phyloP scores from a whole-genome alignment of 2,797 vertebrate genomes.

The Danio tinwini region DNA sequence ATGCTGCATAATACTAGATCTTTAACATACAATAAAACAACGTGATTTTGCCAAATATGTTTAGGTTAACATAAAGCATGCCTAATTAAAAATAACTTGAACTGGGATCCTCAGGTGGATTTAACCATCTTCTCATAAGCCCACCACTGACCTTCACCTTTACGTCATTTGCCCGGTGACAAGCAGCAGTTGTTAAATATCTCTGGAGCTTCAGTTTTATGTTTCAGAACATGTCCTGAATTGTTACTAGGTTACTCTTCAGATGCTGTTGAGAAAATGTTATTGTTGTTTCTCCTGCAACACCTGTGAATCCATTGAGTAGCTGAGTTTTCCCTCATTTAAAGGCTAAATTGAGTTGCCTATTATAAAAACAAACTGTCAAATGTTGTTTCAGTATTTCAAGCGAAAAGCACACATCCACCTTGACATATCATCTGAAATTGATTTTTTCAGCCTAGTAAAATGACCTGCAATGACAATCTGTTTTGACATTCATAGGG shows the following conservation, averaged over 20 bases:
- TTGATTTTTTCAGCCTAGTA: neutral
- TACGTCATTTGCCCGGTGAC: neutral
- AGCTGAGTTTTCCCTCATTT: neutral
- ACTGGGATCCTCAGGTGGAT: conserved; percentile 18
- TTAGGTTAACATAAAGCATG: neutral
- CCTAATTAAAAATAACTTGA: neutral
- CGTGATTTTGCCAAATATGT: neutral
- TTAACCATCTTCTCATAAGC: neutral
- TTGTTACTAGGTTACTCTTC: conserved; percentile 27
- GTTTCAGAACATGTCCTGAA: neutral
- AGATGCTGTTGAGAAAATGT: neutral
- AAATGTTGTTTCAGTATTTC: neutral
- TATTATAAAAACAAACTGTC: neutral
- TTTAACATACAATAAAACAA: neutral
- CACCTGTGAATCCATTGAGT: neutral
- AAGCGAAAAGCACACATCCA: neutral
- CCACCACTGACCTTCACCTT: conserved; percentile 8
- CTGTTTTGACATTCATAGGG: neutral
- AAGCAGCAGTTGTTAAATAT: conserved; percentile 10
- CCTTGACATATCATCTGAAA: neutral
- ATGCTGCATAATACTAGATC: neutral
- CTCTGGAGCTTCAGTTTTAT: neutral
- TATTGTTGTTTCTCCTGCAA: neutral
- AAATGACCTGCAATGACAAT: neutral
- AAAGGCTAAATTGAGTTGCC: neutral